Base-by-base conservation (phyloP, 2,113 vertebrate species). In the Pyxicephalus adspersus region DNA sequence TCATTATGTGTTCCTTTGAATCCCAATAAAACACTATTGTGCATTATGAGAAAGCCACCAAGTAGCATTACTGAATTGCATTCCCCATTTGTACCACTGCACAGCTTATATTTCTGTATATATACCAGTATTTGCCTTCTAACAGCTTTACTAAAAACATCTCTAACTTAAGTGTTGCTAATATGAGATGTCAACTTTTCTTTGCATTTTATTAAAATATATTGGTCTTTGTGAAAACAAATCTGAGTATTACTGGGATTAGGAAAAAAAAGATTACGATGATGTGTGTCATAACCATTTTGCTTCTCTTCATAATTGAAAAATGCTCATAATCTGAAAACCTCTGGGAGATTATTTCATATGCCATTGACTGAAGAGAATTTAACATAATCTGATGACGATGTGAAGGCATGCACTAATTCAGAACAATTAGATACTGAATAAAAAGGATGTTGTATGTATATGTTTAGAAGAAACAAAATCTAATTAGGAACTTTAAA, bases 241-340 rank as follows among this genome's bases (percentile, higher is more conserved):
- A 65, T 64, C 70, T 73, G 52, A 68, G 66, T 54, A 67, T 78
- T 67, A 67, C 17, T 57, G 20, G 31, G 64, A 64, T 67, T 78
- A 67, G 55, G 52, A 4, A 45, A 63, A 25, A 29, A 63, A 25
- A 29, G 64, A 67, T 67, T 78, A 34, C 58, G 64, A 58, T 67
- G 52, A 77, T 77, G 50, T 55, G 25, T 66, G 64, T 67, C 26
- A 78, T 64, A 78, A 67, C 63, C 64, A 29, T 78, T 78, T 78
- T 54, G 29, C 51, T 78, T 34, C 57, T 57, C 9, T 57, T 11
- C 52, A 64, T 78, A 67, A 78, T 67, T 67, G 50, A 78, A 67
- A 67, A 57, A 64, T 78, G 51, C 76, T 67, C 52, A 58, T 50
- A 79, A 58, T 78, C 64, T 66, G 45, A 55, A 67, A 78, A 77